Conservation (phyloP, 2,888 invertebrate species). For the Dryobota labecula region DNA sequence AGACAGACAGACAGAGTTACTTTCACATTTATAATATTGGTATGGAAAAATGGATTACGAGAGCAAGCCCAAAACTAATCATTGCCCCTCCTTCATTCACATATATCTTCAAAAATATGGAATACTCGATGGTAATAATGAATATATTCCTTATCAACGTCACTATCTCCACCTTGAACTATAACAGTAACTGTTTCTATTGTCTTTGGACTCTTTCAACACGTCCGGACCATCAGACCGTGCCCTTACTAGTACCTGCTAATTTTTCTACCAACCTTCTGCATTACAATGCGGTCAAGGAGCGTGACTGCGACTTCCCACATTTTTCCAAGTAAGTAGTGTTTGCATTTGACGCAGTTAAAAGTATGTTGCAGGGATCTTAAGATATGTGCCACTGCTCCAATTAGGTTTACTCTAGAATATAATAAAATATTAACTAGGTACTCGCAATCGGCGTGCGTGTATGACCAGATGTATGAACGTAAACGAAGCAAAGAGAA, state of each 20-base stretch:
- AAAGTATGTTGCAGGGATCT: neutral
- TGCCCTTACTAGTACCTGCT: constrained; percentile 18
- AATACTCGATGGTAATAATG: neutral
- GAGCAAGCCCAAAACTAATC: neutral
- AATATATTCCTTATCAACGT: constrained; percentile 1
- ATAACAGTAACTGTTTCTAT: constrained; percentile 5
- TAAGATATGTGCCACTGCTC: neutral
- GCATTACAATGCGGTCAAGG: constrained; percentile 45
- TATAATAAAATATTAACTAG: neutral
- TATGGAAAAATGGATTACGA: no score
- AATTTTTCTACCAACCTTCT: constrained; percentile 41
- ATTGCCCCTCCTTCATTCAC: neutral
- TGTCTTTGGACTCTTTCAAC: constrained; percentile 22
- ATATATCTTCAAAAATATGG: neutral
- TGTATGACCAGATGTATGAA: no score
- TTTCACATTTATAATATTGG: no score
- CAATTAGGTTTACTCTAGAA: neutral
- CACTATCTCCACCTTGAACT: constrained; percentile 17
- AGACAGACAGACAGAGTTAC: no score
- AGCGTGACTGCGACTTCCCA: constrained; percentile 36
- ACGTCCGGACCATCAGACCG: constrained; percentile 37
- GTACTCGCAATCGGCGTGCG: no score
- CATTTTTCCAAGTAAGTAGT: constrained; percentile 21
- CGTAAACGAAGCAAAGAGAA: no score
- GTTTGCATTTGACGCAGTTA: constrained; percentile 17